Base-by-base conservation (phyloP, 1,140 invertebrate species). In the Dryas iulia region DNA sequence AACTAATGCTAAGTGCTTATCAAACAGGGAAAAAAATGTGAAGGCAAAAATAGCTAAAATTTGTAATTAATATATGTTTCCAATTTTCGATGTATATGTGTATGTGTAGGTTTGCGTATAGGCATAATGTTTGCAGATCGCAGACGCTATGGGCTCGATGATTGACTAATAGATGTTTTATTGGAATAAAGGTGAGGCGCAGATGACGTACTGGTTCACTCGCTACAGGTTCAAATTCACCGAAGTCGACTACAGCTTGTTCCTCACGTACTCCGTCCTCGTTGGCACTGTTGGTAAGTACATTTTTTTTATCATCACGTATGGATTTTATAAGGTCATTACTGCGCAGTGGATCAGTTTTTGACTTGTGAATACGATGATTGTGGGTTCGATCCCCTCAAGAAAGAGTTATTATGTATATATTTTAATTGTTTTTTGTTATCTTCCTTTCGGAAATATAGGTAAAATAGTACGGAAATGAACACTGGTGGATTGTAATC, bases 201-300 rank as follows among this genome's bases (percentile, higher is more conserved):
- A 91, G 73, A 91, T 93, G 79, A 89, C 87, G 12, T 92, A 92
- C 80, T 91, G 91, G 82, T 93, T 91, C 76, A 91, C 92, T 14
- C 81, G 92, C 58, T 92, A 90, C 81, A 90, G 84, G 77, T 92
- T 83, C 86, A 91, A 92, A 73, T 93, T 92, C 84, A 92, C 86
- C 68, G 92, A 92, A 81, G 81, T 92, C 26, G 90, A 92, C 81
- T 92, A 91, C 84, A 92, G 92, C 74, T 75, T 93, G 66, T 92
- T 90, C 76, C 82, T 91, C 39, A 91, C 91, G 4, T 92, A 92
- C 78, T 92, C 89, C 69, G 90, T 90, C 33, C 80, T 91, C 18
- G 89, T 92, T 54, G 88, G 88, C 59, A 84, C 82, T 31, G 74
- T 92, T 63, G 91, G 90, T 92, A 79, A 89, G 85, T 89, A 23